Base-by-base conservation (phyloP, 2,113 vertebrate species). In the Picathartes gymnocephalus region DNA sequence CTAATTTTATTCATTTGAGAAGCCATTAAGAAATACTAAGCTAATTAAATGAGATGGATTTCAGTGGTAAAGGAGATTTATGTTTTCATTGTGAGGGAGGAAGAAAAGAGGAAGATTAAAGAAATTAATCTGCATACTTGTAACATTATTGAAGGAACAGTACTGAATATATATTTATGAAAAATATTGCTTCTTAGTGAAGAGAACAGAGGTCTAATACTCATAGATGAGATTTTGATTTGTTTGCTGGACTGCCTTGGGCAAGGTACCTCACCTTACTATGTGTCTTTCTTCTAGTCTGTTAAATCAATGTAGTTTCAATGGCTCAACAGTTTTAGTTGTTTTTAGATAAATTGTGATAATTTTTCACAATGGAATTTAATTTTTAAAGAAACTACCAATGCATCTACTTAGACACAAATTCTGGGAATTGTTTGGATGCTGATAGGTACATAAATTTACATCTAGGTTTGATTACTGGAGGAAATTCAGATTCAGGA, bases 1-100 rank as follows among this genome's bases (percentile, higher is more conserved):
- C 30, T 93, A 93, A 94, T 92, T 95, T 90, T 90, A 53, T 44
- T 91, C 20, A 81, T 92, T 79, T 78, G 45, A 92, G 65, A 88
- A 94, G 7, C 23, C 31, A 86, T 88, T 92, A 80, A 62, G 64
- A 65, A 84, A 74, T 92, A 68, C 25, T 61, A 53, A 33, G 44
- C 21, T 92, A 88, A 93, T 89, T 93, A 92, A 91, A 81, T 94
- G 48, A 66, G 51, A 77, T 72, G 20, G 33, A 81, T 92, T 87
- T 92, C 69, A 76, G 45, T 53, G 18, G 40, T 77, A 70, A 76
- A 88, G 44, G 11, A 60, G 57, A 91, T 61, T 68, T 85, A 37
- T 37, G 76, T 81, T 79, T 86, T 64, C 40, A 61, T 56, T 79
- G 8, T 71, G 30, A 50, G 13, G 9, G 33, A 73, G 53, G 11